Evolutionary conservation across 2,888 invertebrate species (phyloP).

Genomic region (Standfussiana lucernea): DNA sequence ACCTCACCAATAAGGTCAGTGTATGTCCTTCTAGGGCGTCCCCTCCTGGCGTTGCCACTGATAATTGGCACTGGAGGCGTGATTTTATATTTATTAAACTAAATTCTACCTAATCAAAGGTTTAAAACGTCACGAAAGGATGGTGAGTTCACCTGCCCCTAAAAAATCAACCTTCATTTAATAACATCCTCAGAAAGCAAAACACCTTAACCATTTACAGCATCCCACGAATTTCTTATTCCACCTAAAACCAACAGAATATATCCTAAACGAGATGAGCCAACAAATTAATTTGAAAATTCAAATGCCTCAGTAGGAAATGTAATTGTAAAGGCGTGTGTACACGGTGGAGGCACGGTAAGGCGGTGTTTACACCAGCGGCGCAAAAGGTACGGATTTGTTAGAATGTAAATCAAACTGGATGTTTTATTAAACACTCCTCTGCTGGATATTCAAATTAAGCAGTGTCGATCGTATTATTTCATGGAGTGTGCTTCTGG

Average conservation of each 20-base stretch:
- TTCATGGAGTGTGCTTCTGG: constrained; percentile 72
- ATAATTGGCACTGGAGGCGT: no score
- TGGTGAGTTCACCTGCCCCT: not conserved
- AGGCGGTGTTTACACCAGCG: constrained; percentile 87
- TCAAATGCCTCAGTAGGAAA: constrained; percentile 75
- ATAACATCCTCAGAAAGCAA: not conserved
- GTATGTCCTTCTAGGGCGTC: no score
- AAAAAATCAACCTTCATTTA: not conserved
- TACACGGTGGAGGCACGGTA: constrained; percentile 72
- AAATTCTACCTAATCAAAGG: not conserved
- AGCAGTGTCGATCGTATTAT: constrained; percentile 80
- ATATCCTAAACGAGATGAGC: constrained; percentile 65
- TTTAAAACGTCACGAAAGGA: no score
- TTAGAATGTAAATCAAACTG: constrained; percentile 89
- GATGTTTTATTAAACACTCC: constrained; percentile 90
- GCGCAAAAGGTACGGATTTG: constrained; percentile 89
- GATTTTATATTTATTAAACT: not conserved
- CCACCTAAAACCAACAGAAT: constrained; percentile 37
- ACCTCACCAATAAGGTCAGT: no score
- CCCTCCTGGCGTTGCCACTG: no score
- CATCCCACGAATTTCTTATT: constrained; percentile 34
- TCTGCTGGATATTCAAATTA: constrained; percentile 89
- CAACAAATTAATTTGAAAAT: constrained; percentile 76
- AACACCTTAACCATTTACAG: not conserved
- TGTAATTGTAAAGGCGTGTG: constrained; percentile 72